A percentile compares a stretch with the other conserved stretches of the same genome.
Evolutionary conservation across 2,113 vertebrate genomes (phyloP).

Genomic region (Vulpes vulpes): DNA sequence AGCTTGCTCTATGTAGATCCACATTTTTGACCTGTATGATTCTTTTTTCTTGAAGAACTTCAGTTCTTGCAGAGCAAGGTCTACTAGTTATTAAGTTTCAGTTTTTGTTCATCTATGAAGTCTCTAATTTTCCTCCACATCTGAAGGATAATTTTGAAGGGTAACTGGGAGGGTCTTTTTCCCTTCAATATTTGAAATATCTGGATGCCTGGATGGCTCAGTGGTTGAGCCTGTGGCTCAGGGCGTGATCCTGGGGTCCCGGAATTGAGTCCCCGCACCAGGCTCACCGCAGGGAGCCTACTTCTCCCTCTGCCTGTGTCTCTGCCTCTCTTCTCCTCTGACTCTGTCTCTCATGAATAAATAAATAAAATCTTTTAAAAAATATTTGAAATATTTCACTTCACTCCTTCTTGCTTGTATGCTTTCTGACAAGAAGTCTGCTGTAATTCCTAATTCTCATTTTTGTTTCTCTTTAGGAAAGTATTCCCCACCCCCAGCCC

Average conservation of each 20-base stretch:
- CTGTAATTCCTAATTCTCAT: neutral
- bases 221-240: no score
- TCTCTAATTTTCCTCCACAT: neutral
- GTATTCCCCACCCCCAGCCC: no score
- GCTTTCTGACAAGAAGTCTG: neutral
- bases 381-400: neutral
- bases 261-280: no score
- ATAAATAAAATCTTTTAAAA: no score
- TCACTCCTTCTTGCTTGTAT: neutral
- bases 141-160: neutral
- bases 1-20: neutral
- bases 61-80: neutral
- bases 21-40: neutral
- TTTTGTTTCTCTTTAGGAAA: neutral
- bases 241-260: no score
- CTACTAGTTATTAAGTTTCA: neutral
- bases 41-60: neutral
- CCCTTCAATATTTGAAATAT: neutral
- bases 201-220: no score
- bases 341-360: no score
- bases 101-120: neutral
- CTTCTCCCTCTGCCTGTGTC: no score
- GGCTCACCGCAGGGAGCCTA: no score
- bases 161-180: neutral
- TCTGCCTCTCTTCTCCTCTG: no score